Percentiles rank a stretch among this genome's conserved stretches.
Conservation (phyloP, 2,888 invertebrate genomes). For the Hirtodrosophila trivittata region DNA sequence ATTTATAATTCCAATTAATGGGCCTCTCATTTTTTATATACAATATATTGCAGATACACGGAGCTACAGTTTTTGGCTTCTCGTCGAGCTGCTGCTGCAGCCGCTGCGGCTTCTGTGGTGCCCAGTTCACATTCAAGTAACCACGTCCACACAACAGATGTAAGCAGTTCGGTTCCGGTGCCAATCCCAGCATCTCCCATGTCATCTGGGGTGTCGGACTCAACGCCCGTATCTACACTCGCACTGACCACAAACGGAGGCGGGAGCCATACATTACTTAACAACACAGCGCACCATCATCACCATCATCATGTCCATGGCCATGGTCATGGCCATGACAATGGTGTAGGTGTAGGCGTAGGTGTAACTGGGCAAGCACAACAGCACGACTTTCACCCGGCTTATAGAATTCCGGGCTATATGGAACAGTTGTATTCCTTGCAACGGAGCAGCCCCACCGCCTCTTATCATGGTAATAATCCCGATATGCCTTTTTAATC, state of each 20-base stretch:
- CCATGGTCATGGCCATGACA: conserved; percentile 50
- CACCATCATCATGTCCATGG: conserved; percentile 64
- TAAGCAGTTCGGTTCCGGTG: conserved; percentile 49
- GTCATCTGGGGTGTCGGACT: conserved; percentile 31
- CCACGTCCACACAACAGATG: conserved; percentile 56
- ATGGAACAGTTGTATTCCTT: conserved; percentile 91
- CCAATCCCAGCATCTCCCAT: conserved; percentile 21
- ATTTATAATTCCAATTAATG: too few relatives aligned
- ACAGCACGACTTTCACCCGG: conserved; percentile 86
- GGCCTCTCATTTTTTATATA: too few relatives aligned
- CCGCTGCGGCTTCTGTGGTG: conserved; percentile 84
- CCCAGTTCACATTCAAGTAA: conserved; percentile 62
- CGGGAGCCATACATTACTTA: conserved; percentile 21
- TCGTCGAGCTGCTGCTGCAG: conserved; percentile 84
- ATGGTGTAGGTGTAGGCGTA: conserved; percentile 25
- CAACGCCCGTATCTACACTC: conserved; percentile 27
- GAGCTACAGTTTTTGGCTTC: conserved; percentile 84
- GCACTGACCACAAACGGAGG: conserved; percentile 26
- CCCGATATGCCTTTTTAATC: too few relatives aligned
- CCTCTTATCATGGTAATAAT: conserved; percentile 89
- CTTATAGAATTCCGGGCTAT: conserved; percentile 89
- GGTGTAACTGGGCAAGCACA: conserved; percentile 84
- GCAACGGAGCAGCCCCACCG: conserved; percentile 87
- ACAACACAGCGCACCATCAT: conserved; percentile 53
- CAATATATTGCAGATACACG: conserved; percentile 78